Base-by-base conservation (phyloP, 2,797 vertebrate genomes). In the Myotis pilosus region DNA sequence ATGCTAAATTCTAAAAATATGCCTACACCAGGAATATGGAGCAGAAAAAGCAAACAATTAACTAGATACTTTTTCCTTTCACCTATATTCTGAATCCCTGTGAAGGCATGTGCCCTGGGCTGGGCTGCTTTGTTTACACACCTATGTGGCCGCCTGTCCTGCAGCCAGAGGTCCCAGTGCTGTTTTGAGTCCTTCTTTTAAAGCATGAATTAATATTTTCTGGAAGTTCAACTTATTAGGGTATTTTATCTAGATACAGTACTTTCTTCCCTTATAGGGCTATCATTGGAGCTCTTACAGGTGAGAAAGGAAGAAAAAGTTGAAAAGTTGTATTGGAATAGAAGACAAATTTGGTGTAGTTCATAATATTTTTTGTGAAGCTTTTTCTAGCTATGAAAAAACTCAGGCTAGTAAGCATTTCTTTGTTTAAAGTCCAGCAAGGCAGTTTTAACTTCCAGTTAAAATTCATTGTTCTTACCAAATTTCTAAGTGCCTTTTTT, bases 401-500 rank as follows among this genome's bases (percentile, higher is more conserved):
- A 20, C 57, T 68, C 76, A 36, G 66, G 49, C 55, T 78, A 81
- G 23, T 75, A 49, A 91, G n/a, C 51, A 57, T 75, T 16, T 89
- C 75, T 80, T 60, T 78, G 41, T 68, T 78, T 89, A 60, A 95
- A 80, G 66, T 83, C 41, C 82, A 91, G 20, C 0, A 74, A 69
- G 17, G 5, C 55, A 83, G 23, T 94, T 76, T 96, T 87, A 94
- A 94, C 62, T 93, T 30, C 11, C 60, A 62, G 60, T 62, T 30
- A 30, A 62, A 76, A 92, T 51, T 88, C 10, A 17, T 66, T 83
- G 44, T 93, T 92, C 25, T 88, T 85, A 71, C 62, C 28, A 47
- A 74, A 76, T 92, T 76, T 88, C 53, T 79, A 87, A 71, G 44
- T 84, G 75, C 66, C 80, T 69, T 92, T 91, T 83, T 93, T 85